These are phyloP conservation scores for Salvelinus alpinus DNA, from an alignment of 2,113 vertebrate species.

Conservation along the genomic window DNA sequence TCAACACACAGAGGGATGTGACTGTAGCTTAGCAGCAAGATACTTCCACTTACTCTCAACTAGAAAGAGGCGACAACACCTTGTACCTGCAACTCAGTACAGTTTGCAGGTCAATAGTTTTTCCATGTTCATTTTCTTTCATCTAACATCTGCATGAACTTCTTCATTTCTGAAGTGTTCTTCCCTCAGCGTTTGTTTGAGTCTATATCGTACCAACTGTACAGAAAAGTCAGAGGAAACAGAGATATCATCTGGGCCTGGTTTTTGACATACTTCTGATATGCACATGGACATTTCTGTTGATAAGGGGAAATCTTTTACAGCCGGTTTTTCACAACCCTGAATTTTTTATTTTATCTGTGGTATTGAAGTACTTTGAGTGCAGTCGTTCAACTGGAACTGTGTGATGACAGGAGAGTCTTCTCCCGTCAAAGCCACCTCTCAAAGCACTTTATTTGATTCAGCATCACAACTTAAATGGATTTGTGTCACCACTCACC, in stretches of 20 bases:
- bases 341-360: background rate
- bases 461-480: background rate
- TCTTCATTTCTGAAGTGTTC: background rate
- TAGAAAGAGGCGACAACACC: background rate
- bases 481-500: conserved; percentile 3
- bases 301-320: background rate
- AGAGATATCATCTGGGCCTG: background rate
- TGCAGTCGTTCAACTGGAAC: background rate
- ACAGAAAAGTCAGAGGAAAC: background rate
- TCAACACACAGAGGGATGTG: conserved; percentile 2
- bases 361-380: background rate
- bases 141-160: background rate
- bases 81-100: background rate
- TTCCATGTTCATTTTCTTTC: background rate
- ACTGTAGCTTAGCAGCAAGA: background rate
- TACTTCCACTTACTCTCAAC: background rate
- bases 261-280: background rate
- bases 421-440: too few relatives aligned
- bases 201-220: background rate
- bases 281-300: background rate
- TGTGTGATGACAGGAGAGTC: background rate
- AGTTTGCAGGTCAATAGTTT: background rate
- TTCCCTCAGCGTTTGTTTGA: background rate
- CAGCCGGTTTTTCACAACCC: too few relatives aligned
- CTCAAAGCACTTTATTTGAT: too few relatives aligned